phyloP scores from a whole-genome alignment of 2,113 vertebrate species.

The Aspidoscelis tigris region DNA sequence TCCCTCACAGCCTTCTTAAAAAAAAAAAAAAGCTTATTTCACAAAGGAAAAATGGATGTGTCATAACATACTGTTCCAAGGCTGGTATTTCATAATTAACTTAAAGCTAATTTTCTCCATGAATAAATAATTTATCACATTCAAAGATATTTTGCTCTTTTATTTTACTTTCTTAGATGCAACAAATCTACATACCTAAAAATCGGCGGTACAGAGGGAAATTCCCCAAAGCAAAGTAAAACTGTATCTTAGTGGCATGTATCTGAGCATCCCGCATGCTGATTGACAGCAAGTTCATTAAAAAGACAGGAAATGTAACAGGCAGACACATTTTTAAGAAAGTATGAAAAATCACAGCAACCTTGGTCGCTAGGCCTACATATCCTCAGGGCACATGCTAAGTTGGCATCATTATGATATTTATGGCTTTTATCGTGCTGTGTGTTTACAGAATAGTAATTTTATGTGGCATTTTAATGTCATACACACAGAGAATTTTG shows the following conservation, averaged over 20 bases:
- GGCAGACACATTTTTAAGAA: not conserved
- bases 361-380: not conserved
- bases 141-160: not conserved
- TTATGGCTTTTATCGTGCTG: not conserved
- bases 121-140: conserved; percentile 30
- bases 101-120: conserved; percentile 35
- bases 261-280: not conserved
- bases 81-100: conserved; percentile 32
- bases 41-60: conserved; percentile 27
- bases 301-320: not conserved
- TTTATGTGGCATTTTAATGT: not conserved
- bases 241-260: not conserved
- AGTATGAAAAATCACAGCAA: not conserved
- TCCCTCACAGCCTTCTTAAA: not conserved
- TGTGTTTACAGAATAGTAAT: not conserved
- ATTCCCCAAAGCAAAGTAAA: not conserved
- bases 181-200: not conserved
- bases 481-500: not conserved
- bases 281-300: not conserved
- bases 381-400: not conserved
- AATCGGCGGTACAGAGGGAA: not conserved
- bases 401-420: not conserved
- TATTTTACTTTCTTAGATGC: conserved; percentile 1
- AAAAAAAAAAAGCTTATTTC: conserved; percentile 21
- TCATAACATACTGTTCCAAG: conserved; percentile 34